Conservation (phyloP, 2,797 vertebrate genomes). For the Selene dorsalis region DNA sequence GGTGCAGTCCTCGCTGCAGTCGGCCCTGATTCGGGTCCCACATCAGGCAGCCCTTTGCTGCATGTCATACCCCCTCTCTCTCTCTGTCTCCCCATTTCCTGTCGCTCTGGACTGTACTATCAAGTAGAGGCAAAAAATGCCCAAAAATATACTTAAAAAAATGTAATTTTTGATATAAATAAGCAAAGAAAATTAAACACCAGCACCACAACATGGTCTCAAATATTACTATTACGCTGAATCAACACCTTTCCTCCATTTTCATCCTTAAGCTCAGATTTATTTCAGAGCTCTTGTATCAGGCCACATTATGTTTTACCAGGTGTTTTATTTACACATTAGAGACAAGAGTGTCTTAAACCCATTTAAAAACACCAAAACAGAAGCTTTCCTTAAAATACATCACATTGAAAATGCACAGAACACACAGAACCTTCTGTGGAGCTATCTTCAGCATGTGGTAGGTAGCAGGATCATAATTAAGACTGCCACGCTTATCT, state of each 20-base stretch:
- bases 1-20: no score
- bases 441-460: neutral
- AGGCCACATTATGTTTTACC: neutral
- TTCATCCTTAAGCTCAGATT: neutral
- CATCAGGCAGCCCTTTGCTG: no score
- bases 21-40: no score
- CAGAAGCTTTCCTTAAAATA: neutral
- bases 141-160: no score
- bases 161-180: neutral
- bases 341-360: neutral
- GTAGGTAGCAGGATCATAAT: conserved; percentile 28
- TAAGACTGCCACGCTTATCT: conserved; percentile 17
- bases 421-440: neutral
- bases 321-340: neutral
- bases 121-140: no score
- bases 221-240: neutral
- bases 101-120: no score
- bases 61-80: no score
- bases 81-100: no score
- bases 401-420: conserved; percentile 1
- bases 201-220: neutral
- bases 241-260: no score
- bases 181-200: neutral
- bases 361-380: neutral
- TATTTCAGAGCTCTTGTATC: neutral